Conservation (phyloP, 2,113 vertebrate genomes). For the Coptodon rendalli region DNA sequence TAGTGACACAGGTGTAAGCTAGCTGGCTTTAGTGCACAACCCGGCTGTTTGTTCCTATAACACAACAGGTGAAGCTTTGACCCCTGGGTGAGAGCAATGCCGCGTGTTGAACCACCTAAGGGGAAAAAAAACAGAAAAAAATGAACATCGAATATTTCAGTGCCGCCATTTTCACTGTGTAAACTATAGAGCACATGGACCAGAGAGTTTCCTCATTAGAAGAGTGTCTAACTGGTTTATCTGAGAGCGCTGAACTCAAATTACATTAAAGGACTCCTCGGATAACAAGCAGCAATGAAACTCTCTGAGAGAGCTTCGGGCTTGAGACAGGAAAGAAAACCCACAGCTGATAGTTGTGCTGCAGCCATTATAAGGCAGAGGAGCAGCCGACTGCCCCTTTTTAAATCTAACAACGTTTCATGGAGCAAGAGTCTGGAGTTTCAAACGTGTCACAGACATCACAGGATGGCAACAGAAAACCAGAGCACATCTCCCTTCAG, state of each 20-base stretch:
- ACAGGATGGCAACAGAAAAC: background rate
- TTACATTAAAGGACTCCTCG: background rate
- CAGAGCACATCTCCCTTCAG: background rate
- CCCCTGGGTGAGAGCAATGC: background rate
- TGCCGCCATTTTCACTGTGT: background rate
- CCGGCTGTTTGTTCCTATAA: background rate
- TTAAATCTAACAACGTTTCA: accelerated
- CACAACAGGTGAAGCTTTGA: background rate
- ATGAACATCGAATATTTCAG: background rate
- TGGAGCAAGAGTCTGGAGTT: background rate
- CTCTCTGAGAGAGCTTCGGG: background rate
- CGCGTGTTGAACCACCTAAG: background rate
- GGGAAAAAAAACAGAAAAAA: background rate
- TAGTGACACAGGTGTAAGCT: background rate
- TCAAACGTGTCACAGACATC: background rate
- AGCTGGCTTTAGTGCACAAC: background rate
- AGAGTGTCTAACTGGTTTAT: background rate
- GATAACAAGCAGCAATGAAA: background rate
- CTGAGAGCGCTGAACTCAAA: background rate
- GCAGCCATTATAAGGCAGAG: accelerated
- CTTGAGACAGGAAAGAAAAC: background rate
- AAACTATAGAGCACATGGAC: accelerated
- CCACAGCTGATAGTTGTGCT: background rate
- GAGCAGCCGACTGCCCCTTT: background rate
- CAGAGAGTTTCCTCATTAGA: background rate